Percentiles rank a stretch among this genome's conserved stretches.
phyloP scores from a whole-genome alignment of 2,888 invertebrate genomes.

The Hylaea fasciaria region DNA sequence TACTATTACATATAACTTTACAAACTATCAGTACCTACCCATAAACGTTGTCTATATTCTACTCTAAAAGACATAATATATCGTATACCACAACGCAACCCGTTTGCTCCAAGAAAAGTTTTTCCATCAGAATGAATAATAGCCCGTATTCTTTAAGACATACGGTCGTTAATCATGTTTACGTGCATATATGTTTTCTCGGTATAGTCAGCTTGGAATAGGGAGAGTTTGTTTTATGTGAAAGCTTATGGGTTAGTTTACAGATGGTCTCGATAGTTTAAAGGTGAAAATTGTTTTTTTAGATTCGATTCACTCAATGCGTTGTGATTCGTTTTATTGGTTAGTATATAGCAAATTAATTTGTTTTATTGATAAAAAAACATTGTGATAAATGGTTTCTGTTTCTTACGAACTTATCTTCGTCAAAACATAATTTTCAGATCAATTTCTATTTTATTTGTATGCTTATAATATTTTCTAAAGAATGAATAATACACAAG shows the following conservation, averaged over 20 bases:
- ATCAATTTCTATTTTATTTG: no score
- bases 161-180: constrained; percentile 49
- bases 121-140: constrained; percentile 54
- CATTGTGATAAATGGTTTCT: no score
- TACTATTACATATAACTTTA: no score
- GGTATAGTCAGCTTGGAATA: constrained; percentile 33
- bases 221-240: constrained; percentile 34
- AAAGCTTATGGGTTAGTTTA: constrained; percentile 21
- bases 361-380: no score
- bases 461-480: no score
- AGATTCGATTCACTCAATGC: neutral
- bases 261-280: constrained; percentile 11
- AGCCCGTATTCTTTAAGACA: constrained; percentile 43
- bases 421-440: no score
- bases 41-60: no score
- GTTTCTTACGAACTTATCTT: no score
- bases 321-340: no score
- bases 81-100: constrained; percentile 14
- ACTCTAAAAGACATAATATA: neutral
- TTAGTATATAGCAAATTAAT: no score
- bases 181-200: constrained; percentile 33
- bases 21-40: no score
- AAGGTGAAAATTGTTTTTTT: constrained; percentile 10
- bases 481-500: no score
- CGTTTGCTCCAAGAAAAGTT: constrained; percentile 39